Evolutionary conservation across 2,797 vertebrate genomes (phyloP), one percentile per base, ranked within the genome.

Genomic region (Crenuchus spilurus): DNA sequence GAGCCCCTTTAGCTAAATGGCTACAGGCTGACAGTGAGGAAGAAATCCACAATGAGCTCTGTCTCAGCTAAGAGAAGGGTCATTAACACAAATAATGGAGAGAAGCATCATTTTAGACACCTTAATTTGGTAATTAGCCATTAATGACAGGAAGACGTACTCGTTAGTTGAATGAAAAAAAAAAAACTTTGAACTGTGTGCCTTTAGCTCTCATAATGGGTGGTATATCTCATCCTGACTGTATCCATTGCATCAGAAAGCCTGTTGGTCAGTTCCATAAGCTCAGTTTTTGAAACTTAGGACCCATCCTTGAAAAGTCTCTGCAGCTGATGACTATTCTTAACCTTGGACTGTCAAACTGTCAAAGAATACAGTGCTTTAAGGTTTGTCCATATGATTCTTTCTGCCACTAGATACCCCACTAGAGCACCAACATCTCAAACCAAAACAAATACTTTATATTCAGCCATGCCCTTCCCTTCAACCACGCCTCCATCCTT

Each of bases 61-160:
- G 46, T 85, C 78, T 77, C 33, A 73, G 75, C 62, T 82, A 76
- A 74, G 76, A 44, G 61, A 46, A 41, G 74, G 78, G 78, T 79
- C 77, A 81, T 84, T 81, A 80, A 60, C 62, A 72, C 62, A 76
- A 31, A 86, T 79, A 84, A 82, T 82, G 72, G 65, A 82, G 74
- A 75, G 41, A 70, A 66, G 77, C 75, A 57, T 76, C 77, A 81
- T 64, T 74, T 63, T 48, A 76, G 79, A 87, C 62, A 80, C 22
- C 75, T 83, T 83, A 77, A 87, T 83, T 82, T 80, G 69, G 65
- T 76, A 74, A 86, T 84, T 75, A 79, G 68, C 74, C 39, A 41
- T 79, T 77, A 82, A 75, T 70, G 83, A 82, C 70, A 82, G 75
- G 72, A 65, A 70, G 79, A 83, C 82, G 72, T 70, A 74, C 67